Evolutionary conservation across 2,888 invertebrate genomes (phyloP), one percentile per base, ranked within the genome.

Genomic region (Lochmaea capreae): DNA sequence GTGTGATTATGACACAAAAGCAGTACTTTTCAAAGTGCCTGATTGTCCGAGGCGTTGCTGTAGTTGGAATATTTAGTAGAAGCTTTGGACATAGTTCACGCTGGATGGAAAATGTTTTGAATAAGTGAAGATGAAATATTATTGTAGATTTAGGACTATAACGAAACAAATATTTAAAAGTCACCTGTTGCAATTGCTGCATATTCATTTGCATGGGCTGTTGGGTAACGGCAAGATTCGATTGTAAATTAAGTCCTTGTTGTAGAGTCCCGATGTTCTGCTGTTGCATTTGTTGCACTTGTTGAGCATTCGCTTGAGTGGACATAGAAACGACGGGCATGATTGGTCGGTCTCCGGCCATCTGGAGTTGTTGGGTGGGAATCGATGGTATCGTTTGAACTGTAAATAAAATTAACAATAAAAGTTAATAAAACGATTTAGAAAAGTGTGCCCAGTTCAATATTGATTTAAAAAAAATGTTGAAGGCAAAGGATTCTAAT

Each of bases 291-390:
- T 90, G 90, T 85, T 91, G 88, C 18, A 89, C 86, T 86, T 90
- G 89, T 1, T 89, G 89, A 61, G 89, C 82, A 1, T 88, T 85
- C 71, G 89, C 89, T 1, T 89, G 84, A 3, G 33, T 33, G 8
- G 87, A 85, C 87, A 93, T 92, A 0, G 92, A 92, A 0, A 92
- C 92, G 0, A 92, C 92, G 0, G 93, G 92, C 89, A 93, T 88
- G 0, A 91, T 89, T 0, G 90, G 90, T 72, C 91, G 89, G 59
- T 90, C 89, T 22, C 88, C 87, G 74, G 87, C 85, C 78, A 87
- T 86, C 78, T 88, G 87, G 42, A 87, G 81, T 75, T 86, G 86
- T 75, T 87, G 88, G 74, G 88, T 85, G 65, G 88, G 90, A 86
- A 91, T 88, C 9, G 87, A 86, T 74, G 90, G 90, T 78, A 92